phyloP scores from a whole-genome alignment of 2,113 vertebrate genomes.

The Pluvialis apricaria region DNA sequence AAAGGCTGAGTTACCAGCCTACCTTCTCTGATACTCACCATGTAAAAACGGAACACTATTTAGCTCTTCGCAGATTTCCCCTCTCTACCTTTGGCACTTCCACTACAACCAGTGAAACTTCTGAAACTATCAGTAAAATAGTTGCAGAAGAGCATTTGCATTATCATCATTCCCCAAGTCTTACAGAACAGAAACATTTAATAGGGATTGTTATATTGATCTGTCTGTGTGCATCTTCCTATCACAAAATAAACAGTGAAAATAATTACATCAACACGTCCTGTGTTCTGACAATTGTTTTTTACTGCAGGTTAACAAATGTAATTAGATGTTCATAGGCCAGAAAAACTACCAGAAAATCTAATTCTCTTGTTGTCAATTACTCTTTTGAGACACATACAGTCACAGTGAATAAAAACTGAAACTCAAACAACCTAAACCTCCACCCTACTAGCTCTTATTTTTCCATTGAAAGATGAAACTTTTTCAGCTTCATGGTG shows the following conservation, averaged over 20 bases:
- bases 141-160: neutral
- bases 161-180: neutral
- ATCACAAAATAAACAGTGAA: neutral
- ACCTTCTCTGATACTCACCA: neutral
- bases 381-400: neutral
- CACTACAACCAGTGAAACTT: neutral
- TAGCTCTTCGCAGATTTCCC: neutral
- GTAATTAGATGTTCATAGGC: neutral
- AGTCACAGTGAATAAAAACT: neutral
- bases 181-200: neutral
- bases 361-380: neutral
- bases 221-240: neutral
- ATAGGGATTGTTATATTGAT: neutral
- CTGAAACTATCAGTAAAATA: neutral
- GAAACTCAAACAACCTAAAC: neutral
- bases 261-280: slow-evolving; percentile 28
- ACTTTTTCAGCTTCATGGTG: neutral
- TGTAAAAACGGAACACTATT: neutral
- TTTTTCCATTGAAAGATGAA: neutral
- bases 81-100: neutral
- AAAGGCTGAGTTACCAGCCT: neutral
- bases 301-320: slow-evolving; percentile 22
- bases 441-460: neutral
- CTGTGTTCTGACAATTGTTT: neutral
- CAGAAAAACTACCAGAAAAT: slow-evolving; percentile 15